phyloP scores from a whole-genome alignment of 2,888 invertebrate species.

The Torymus auratus region DNA sequence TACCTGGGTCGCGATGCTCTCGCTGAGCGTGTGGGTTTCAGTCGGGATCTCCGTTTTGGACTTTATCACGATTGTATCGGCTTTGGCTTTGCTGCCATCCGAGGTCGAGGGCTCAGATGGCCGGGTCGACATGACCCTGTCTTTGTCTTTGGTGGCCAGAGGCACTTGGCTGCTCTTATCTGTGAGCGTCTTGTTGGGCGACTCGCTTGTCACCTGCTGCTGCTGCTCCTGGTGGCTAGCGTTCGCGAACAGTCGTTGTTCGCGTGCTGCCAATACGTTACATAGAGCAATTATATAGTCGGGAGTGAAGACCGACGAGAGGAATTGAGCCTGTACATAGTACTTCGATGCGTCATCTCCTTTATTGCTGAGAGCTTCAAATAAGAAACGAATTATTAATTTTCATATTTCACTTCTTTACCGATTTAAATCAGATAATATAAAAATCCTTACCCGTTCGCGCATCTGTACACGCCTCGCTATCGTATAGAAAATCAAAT shows the following conservation, averaged over 20 bases:
- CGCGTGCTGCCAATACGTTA: constrained; percentile 84
- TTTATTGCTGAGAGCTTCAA: constrained; percentile 4
- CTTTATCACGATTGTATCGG: constrained; percentile 42
- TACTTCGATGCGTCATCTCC: constrained; percentile 8
- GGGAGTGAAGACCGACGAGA: constrained; percentile 81
- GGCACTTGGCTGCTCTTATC: constrained; percentile 29
- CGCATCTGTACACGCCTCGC: constrained; percentile 26
- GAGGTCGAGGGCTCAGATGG: background rate
- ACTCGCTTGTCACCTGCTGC: constrained; percentile 72
- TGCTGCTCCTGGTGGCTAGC: constrained; percentile 76
- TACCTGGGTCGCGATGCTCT: constrained; percentile 47
- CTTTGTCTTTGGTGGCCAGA: constrained; percentile 37
- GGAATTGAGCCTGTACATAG: constrained; percentile 76
- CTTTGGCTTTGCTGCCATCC: constrained; percentile 42
- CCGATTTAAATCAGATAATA: background rate
- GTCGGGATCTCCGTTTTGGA: constrained; percentile 39
- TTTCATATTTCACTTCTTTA: background rate
- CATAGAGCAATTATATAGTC: constrained; percentile 88
- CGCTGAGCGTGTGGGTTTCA: constrained; percentile 22
- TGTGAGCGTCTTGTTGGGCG: constrained; percentile 36
- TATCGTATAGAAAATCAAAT: constrained; percentile 13
- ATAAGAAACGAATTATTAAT: background rate
- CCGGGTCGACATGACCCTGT: constrained; percentile 19
- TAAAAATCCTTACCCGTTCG: constrained; percentile 6
- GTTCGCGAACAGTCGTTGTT: constrained; percentile 83